Conservation (phyloP, 2,797 vertebrate species). For the Leptatherina wallacei region DNA sequence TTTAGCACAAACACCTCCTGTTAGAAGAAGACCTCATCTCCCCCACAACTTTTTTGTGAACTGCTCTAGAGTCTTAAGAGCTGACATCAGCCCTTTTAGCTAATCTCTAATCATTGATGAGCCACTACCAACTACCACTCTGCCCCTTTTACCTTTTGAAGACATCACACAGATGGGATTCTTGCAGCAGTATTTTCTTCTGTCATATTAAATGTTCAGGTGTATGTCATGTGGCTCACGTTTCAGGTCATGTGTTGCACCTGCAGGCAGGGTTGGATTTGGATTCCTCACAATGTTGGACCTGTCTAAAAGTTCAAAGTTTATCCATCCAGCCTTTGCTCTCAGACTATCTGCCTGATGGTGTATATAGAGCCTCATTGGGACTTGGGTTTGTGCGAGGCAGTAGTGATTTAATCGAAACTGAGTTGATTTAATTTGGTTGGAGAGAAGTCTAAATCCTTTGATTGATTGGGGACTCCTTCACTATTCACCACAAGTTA, state of each 20-base stretch:
- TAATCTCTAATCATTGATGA: constrained; percentile 4
- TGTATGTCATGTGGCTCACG: background rate
- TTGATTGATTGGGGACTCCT: constrained; percentile 63
- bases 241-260: background rate
- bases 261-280: background rate
- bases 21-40: constrained; percentile 10
- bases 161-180: background rate
- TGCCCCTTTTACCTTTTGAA: background rate
- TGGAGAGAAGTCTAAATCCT: constrained; percentile 58
- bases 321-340: constrained; percentile 45
- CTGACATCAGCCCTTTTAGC: background rate
- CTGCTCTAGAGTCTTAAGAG: constrained; percentile 5
- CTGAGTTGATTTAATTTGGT: constrained; percentile 74
- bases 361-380: constrained; percentile 53
- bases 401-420: constrained; percentile 68
- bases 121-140: background rate
- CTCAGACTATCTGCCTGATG: constrained; percentile 35
- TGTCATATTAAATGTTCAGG: background rate
- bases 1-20: constrained; percentile 1
- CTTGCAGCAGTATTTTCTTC: background rate
- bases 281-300: constrained; percentile 4
- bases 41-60: constrained; percentile 19
- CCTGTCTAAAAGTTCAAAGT: constrained; percentile 52
- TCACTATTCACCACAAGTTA: constrained; percentile 55
- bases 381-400: constrained; percentile 50